phyloP scores from a whole-genome alignment of 2,113 vertebrate genomes.

The Lamprotornis superbus region DNA sequence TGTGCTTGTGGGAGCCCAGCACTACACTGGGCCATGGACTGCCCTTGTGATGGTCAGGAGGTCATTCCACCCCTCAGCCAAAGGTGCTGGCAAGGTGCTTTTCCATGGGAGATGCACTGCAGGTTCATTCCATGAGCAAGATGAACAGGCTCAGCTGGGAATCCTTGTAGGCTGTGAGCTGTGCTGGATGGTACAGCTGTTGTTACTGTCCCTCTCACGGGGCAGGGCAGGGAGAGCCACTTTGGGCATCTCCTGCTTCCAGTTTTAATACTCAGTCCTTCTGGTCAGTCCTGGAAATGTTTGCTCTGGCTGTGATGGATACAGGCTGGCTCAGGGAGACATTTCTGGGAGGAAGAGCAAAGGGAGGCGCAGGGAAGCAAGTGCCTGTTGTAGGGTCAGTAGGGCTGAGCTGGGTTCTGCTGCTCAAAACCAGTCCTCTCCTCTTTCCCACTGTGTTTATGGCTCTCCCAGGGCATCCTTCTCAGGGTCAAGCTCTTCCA shows the following conservation, averaged over 20 bases:
- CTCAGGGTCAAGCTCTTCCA: background rate
- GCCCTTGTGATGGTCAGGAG: background rate
- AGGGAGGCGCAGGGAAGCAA: background rate
- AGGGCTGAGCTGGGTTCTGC: background rate
- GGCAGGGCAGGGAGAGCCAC: background rate
- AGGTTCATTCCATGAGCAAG: background rate
- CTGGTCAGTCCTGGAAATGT: background rate
- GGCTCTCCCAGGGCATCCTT: background rate
- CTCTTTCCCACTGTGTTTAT: background rate
- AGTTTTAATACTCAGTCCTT: background rate
- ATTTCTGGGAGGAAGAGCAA: rapidly evolving
- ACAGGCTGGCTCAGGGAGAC: background rate
- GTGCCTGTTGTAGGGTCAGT: rapidly evolving
- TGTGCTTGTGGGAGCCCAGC: background rate
- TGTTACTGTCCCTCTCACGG: rapidly evolving
- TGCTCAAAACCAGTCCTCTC: background rate
- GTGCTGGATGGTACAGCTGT: rapidly evolving
- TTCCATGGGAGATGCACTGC: background rate
- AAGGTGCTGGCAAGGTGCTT: background rate
- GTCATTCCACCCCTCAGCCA: background rate
- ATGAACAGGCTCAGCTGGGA: background rate
- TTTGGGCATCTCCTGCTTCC: background rate
- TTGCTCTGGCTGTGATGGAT: background rate
- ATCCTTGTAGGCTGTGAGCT: rapidly evolving
- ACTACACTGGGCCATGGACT: rapidly evolving